Evolutionary conservation across 2,888 invertebrate species (phyloP).

Genomic region (Polydesmus complanatus): DNA sequence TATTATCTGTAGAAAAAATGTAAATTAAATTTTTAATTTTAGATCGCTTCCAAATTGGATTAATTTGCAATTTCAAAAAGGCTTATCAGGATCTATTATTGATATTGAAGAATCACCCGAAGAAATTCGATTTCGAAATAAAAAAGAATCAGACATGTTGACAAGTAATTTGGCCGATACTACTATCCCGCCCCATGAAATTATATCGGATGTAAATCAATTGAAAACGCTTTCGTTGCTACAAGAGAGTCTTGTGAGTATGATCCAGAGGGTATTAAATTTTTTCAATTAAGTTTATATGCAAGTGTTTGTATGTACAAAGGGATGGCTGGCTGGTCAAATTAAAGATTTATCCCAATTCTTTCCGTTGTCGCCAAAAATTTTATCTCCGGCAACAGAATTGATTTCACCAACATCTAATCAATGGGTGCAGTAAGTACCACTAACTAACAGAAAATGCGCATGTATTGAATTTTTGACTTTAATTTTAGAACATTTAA

Average conservation of each 20-base stretch:
- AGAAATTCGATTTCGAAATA: conserved; percentile 60
- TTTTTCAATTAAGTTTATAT: not conserved
- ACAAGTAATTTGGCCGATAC: conserved; percentile 83
- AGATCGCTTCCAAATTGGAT: conserved; percentile 29
- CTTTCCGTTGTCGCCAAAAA: conserved; percentile 32
- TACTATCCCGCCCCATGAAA: conserved; percentile 67
- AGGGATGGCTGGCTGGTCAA: conserved; percentile 66
- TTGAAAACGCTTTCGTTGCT: conserved; percentile 73
- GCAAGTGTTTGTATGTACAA: conserved; percentile 20
- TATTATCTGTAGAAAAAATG: not conserved
- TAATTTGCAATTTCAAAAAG: conserved; percentile 26
- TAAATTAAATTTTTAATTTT: not conserved
- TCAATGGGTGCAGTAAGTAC: not conserved
- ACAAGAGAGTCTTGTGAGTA: conserved; percentile 71
- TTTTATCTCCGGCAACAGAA: conserved; percentile 10
- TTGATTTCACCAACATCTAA: not conserved
- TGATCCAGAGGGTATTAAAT: not conserved
- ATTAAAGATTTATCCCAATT: conserved; percentile 46
- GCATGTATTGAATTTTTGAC: not conserved
- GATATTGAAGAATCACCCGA: conserved; percentile 54
- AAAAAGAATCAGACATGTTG: conserved; percentile 81
- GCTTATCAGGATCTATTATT: not conserved
- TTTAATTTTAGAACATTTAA: conserved; percentile 19
- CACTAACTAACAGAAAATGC: not conserved
- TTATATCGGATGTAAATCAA: conserved; percentile 67